Evolutionary conservation across 2,113 vertebrate species (phyloP).

Genomic region (Gallinago paraguaiae): DNA sequence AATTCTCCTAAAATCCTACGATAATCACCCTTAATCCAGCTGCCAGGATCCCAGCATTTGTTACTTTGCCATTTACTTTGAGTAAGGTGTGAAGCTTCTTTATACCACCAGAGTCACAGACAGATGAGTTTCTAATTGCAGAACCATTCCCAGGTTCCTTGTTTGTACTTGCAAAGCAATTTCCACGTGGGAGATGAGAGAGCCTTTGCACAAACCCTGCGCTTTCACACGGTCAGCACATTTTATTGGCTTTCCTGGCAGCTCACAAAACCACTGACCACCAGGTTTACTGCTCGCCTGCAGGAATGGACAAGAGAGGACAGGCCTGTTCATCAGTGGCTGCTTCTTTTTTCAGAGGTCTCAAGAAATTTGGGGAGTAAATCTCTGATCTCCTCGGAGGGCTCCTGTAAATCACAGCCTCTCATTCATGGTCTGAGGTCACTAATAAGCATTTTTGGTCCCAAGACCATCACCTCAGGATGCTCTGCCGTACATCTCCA

Average conservation of each 20-base stretch:
- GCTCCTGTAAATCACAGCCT: neutral
- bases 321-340: neutral
- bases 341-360: neutral
- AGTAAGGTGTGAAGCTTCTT: slow-evolving; percentile 14
- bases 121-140: slow-evolving; percentile 14
- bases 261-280: slow-evolving; percentile 28
- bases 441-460: neutral
- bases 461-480: neutral
- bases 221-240: neutral
- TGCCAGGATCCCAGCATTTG: neutral
- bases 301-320: neutral
- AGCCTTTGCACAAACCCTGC: neutral
- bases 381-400: neutral
- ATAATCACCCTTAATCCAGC: slow-evolving; percentile 37
- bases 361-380: neutral
- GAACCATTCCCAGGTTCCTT: slow-evolving; percentile 2
- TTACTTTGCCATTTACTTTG: neutral
- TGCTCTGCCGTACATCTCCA: neutral
- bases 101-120: neutral
- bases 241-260: neutral
- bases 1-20: slow-evolving; percentile 11
- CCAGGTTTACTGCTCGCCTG: neutral
- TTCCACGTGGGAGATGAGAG: neutral
- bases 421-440: neutral
- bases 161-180: slow-evolving; percentile 33